Base-by-base conservation (phyloP, 2,113 vertebrate genomes). In the Marcusenius ussheri region DNA sequence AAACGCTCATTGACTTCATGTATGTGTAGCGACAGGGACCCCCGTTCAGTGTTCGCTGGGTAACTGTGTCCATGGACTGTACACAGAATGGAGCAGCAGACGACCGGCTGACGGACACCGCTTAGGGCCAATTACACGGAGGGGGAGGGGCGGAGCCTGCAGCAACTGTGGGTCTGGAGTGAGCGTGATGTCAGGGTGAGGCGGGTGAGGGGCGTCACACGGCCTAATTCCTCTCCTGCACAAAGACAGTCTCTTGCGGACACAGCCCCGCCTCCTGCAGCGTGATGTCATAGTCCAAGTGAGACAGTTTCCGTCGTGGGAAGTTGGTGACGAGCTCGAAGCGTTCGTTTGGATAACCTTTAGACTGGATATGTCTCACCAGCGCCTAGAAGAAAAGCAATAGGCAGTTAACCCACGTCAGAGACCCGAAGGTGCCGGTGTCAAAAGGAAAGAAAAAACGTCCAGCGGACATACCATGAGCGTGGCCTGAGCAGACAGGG, bases 161-260 rank as follows among this genome's bases (percentile, higher is more conserved):
- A 39, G 62, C 13, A 19, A n/a, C 49, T 31, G 21, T 83, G 13
- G 88, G 70, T 80, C 88, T 70, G 47, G 47, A 77, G 88, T 74
- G 42, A 77, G 46, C 45, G 27, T 46, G 53, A 46, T 62, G 24
- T 87, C 45, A 89, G 74, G 45, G 47, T 50, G 74, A 45, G 77
- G 88, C n/a, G 87, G 53, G 45, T 42, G 74, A 42, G 74, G 83
- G 19, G 19, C 19, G 5, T 47, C 62, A 35, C 27, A 77, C 2
- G 39, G 46, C 31, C 93, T 98, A 99, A 97, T 99, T 99, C 96
- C 98, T 98, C 95, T 99, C 98, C 94, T 99, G 98, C 92, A 99
- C 97, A 97, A 99, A 99, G 95, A 99, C 98, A 97, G 98, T 99
- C 95, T 99, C 98, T 96, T 99, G 98, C 94, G 98, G 98, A 95